Conservation (phyloP, 2,797 vertebrate genomes). For the Hypotaenidia philippensis region DNA sequence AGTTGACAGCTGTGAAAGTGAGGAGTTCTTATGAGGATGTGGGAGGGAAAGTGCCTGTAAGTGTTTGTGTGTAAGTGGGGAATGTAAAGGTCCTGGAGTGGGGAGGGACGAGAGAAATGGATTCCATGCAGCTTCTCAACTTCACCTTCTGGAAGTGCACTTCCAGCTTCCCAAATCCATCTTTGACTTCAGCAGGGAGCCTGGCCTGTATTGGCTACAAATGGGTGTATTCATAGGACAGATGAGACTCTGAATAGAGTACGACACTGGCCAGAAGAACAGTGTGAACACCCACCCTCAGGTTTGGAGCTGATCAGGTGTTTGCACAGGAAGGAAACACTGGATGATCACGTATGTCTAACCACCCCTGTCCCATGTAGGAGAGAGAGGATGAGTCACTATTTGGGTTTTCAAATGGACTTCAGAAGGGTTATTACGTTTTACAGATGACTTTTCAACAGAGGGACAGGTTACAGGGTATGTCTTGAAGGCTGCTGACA, state of each 20-base stretch:
- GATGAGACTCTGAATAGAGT: background rate
- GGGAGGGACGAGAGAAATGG: background rate
- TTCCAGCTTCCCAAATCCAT: background rate
- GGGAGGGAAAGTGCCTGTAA: background rate
- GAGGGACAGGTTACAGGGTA: background rate
- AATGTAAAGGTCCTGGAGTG: background rate
- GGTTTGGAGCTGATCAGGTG: background rate
- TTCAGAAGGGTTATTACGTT: background rate
- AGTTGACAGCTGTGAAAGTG: background rate
- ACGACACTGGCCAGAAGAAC: background rate
- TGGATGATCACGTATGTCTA: background rate
- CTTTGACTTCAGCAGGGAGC: background rate
- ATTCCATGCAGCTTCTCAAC: background rate
- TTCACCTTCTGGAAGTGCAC: background rate
- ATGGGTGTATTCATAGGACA: background rate
- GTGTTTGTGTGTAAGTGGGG: background rate
- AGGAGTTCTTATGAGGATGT: background rate
- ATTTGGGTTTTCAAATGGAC: background rate
- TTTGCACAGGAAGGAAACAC: background rate
- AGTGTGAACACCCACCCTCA: background rate
- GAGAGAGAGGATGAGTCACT: background rate
- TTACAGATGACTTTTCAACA: background rate
- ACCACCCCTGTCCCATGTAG: background rate
- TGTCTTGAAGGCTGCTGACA: background rate
- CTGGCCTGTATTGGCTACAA: background rate